Evolutionary conservation across 2,113 vertebrate species (phyloP).

Genomic region (Pardalotus punctatus): DNA sequence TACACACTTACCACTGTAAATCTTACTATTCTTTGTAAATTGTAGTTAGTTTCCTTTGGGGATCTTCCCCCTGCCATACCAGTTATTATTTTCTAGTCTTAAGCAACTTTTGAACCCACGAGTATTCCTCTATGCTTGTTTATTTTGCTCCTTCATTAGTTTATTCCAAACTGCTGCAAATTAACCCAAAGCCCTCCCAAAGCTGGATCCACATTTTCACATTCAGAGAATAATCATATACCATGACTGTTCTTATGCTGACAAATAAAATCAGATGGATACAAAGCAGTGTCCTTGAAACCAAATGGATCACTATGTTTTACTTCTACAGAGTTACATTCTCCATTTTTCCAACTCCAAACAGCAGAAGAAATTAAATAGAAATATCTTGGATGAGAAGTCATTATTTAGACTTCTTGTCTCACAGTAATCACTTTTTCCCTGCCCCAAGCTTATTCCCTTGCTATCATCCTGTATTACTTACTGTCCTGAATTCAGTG

Average conservation of each 20-base stretch:
- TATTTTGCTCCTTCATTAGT: not conserved
- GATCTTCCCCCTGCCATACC: not conserved
- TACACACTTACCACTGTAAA: not conserved
- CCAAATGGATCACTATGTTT: not conserved
- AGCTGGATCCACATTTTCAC: not conserved
- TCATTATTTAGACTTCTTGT: not conserved
- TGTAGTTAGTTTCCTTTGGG: not conserved
- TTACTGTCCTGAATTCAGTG: not conserved
- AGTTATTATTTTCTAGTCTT: not conserved
- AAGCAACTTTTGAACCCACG: not conserved
- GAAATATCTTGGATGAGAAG: not conserved
- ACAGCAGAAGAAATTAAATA: not conserved
- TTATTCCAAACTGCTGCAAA: not conserved
- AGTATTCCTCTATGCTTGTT: not conserved
- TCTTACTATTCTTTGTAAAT: not conserved
- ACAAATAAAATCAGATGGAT: not conserved
- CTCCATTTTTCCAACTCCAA: not conserved
- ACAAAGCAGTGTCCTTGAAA: not conserved
- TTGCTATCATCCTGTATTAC: not conserved
- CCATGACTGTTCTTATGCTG: fast-evolving
- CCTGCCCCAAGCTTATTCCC: not conserved
- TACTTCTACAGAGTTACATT: not conserved
- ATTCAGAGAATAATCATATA: not conserved
- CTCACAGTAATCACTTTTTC: not conserved
- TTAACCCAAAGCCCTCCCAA: not conserved